Base-by-base conservation (phyloP, 2,888 invertebrate genomes). In the Lasioglossum figueresi region DNA sequence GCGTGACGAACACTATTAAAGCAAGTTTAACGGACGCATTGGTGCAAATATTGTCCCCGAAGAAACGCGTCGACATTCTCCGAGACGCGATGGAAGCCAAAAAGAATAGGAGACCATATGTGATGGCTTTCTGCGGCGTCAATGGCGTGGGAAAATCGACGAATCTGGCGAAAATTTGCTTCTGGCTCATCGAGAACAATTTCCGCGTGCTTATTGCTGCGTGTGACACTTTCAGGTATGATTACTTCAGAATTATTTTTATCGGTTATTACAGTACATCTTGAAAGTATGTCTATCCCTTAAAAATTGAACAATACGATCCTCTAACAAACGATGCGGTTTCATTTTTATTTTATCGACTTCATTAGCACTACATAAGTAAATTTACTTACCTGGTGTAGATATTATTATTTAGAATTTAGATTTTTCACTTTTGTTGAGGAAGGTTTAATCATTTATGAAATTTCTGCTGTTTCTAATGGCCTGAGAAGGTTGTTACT, bases 61-160 rank as follows among this genome's bases (percentile, higher is more conserved):
- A 98, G 91, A 97, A 99, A 0, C 97, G 99, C 79, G 98, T 99
- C 66, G 99, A 99, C 95, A 99, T 99, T 92, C 96, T 99, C 68
- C 96, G 99, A 66, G 99, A 99, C 95, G 99, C 99, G 23, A 95
- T 99, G 93, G 99, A 99, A 93, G 98, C 99, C 1, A 97, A 97
- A 93, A 96, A 97, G 76, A 96, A 97, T 89, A 96, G 96, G n/a
- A 96, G 97, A n/a, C 99, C 99, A 0, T 99, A 98, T 94, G 97
- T 98, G 14, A 98, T 99, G 96, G 96, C 98, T 0, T 99, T 99
- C 94, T 99, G 99, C 95, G 99, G 99, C 84, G 99, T 98, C 2
- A 99, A 99, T 95, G 99, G 99, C 27, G 99, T 99, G 0, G 99
- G 99, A 78, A 99, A 99, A 94, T 99, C 99, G 0, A 99, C 99